Evolutionary conservation across 2,797 vertebrate genomes (phyloP).

Genomic region (Sphenodon punctatus): DNA sequence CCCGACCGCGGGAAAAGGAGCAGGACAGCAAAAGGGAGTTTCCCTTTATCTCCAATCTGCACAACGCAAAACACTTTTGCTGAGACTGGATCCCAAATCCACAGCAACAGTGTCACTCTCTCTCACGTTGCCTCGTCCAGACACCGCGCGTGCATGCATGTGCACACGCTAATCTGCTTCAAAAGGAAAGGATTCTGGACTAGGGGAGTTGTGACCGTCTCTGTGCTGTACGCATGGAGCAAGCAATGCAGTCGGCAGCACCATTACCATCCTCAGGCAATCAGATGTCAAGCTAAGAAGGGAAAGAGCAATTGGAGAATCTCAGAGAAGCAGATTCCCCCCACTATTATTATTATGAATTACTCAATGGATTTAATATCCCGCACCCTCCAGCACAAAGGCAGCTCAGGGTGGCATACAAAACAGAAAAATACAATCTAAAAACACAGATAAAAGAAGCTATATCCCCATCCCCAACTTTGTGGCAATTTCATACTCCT

Average conservation of each 20-base stretch:
- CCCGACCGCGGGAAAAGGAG: conserved; percentile 8
- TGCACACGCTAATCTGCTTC: neutral
- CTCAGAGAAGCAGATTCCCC: neutral
- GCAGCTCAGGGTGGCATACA: too few relatives aligned
- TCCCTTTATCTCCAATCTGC: neutral
- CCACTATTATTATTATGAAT: too few relatives aligned
- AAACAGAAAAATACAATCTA: too few relatives aligned
- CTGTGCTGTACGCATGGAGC: neutral
- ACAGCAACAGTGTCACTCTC: conserved; percentile 9
- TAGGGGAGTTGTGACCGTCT: neutral
- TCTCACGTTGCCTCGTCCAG: too few relatives aligned
- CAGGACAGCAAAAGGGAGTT: conserved; percentile 5
- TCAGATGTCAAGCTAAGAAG: neutral
- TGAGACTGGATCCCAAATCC: neutral
- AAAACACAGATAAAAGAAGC: too few relatives aligned
- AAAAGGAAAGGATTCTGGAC: neutral
- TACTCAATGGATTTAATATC: too few relatives aligned
- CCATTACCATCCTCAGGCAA: neutral
- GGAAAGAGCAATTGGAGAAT: neutral
- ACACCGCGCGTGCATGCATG: neutral
- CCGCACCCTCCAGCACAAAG: too few relatives aligned
- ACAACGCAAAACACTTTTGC: accelerated
- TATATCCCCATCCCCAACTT: conserved; percentile 48
- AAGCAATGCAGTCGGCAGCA: too few relatives aligned
- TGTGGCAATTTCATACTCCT: conserved; percentile 49